Evolutionary conservation across 2,888 invertebrate species (phyloP).

Genomic region (Trachelus iudaicus): DNA sequence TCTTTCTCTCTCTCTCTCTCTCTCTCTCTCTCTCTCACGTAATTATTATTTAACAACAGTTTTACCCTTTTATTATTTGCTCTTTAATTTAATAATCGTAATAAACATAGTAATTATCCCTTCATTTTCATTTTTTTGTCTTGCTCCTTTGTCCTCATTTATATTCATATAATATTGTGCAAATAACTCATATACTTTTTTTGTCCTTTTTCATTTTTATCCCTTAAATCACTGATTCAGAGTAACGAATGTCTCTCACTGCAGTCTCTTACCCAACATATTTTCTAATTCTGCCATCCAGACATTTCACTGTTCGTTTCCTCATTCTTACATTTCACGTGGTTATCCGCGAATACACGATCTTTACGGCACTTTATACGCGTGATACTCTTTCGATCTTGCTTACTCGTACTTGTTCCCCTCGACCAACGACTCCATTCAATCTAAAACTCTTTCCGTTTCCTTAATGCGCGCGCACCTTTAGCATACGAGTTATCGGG

Average conservation of each 20-base stretch:
- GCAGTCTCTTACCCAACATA: constrained; percentile 23
- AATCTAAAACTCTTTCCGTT: background rate
- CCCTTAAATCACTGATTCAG: constrained; percentile 37
- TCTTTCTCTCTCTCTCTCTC: constrained; percentile 18
- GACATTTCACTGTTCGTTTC: background rate
- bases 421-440: background rate
- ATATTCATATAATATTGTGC: constrained; percentile 59
- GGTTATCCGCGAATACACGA: background rate
- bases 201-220: constrained; percentile 20
- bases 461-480: background rate
- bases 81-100: constrained; percentile 57
- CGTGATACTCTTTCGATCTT: background rate
- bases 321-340: background rate
- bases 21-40: constrained; percentile 27
- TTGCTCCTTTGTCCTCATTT: background rate
- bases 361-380: background rate
- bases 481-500: background rate
- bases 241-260: constrained; percentile 54
- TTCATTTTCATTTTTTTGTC: background rate
- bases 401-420: background rate
- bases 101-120: constrained; percentile 55
- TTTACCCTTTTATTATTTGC: constrained; percentile 49
- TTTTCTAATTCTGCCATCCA: background rate
- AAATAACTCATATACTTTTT: constrained; percentile 56
- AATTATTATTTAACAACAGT: constrained; percentile 53